Evolutionary conservation across 1,140 invertebrate genomes (phyloP).

Genomic region (roundworm (Caenorhabditis elegans)): DNA sequence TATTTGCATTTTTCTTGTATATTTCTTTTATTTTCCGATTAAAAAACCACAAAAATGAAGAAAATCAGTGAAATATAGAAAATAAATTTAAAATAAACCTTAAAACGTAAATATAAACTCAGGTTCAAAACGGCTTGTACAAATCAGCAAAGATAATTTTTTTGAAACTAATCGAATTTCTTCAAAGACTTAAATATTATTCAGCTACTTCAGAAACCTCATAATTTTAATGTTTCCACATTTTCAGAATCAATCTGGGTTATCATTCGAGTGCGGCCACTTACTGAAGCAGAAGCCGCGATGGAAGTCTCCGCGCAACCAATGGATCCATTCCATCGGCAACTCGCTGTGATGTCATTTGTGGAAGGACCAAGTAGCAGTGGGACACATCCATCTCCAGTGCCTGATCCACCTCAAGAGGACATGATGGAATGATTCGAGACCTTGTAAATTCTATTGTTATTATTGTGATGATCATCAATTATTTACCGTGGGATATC

Average conservation of each 20-base stretch:
- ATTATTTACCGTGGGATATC: no score
- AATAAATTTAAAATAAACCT: no score
- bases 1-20: no score
- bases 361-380: neutral
- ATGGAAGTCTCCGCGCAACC: constrained; percentile 10
- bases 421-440: constrained; percentile 14
- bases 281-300: constrained; percentile 6
- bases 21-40: no score
- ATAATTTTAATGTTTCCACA: neutral
- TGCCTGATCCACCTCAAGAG: neutral
- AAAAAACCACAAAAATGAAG: no score
- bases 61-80: no score
- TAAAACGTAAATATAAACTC: no score
- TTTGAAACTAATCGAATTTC: no score
- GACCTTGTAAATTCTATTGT: no score
- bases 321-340: neutral
- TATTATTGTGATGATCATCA: no score
- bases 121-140: no score
- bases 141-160: no score
- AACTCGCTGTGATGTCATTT: neutral
- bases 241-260: constrained; percentile 37
- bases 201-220: neutral
- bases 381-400: neutral
- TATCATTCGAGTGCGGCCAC: neutral
- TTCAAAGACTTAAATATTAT: neutral